Evolutionary conservation across 2,113 vertebrate genomes (phyloP).

Genomic region (Isurus oxyrinchus): DNA sequence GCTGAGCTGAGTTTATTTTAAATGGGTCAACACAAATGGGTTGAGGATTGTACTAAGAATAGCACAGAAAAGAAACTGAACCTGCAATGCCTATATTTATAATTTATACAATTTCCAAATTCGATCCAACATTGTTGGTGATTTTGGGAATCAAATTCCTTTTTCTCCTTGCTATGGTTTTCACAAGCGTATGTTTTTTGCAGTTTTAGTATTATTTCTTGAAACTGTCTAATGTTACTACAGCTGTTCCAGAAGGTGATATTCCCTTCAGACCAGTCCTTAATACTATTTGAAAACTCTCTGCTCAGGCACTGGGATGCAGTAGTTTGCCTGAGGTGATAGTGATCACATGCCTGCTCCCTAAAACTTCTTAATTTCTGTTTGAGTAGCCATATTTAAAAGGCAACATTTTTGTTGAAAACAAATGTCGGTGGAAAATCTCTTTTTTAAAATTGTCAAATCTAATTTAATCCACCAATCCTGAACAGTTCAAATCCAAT

Average conservation of each 20-base stretch:
- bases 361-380: background rate
- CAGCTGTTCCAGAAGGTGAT: background rate
- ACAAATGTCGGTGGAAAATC: background rate
- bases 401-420: background rate
- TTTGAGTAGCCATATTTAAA: background rate
- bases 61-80: background rate
- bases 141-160: background rate
- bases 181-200: background rate
- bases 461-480: background rate
- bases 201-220: background rate
- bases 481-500: background rate
- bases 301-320: background rate
- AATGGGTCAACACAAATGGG: background rate
- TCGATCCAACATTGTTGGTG: background rate
- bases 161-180: background rate
- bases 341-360: background rate
- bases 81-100: background rate
- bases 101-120: background rate
- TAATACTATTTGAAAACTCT: background rate
- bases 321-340: background rate
- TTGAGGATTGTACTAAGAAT: background rate
- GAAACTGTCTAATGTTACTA: background rate
- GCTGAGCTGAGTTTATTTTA: background rate
- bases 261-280: background rate
- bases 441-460: background rate